Evolutionary conservation across 2,113 vertebrate species (phyloP).

Genomic region (Brienomyrus longianalis): DNA sequence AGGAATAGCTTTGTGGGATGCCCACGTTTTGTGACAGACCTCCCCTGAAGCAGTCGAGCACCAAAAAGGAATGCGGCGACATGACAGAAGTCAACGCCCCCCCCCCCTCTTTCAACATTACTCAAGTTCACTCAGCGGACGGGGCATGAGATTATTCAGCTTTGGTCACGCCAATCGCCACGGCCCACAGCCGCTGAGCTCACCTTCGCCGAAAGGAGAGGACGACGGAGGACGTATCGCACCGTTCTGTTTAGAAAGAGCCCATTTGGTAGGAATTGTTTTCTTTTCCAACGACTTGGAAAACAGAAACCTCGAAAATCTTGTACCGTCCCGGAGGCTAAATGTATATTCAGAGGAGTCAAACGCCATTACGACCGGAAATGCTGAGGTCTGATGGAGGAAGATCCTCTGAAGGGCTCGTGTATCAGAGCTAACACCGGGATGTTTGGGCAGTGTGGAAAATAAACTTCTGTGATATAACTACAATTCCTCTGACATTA

Average conservation of each 20-base stretch:
- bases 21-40: constrained; percentile 14
- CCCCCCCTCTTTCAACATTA: background rate
- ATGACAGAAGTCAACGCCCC: background rate
- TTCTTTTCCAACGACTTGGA: background rate
- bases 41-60: constrained; percentile 10
- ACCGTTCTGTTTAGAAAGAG: background rate
- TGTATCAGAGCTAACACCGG: background rate
- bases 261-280: background rate
- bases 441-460: background rate
- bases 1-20: constrained; percentile 1
- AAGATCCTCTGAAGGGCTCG: background rate
- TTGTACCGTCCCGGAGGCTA: background rate
- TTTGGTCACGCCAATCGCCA: background rate
- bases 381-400: background rate
- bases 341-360: background rate
- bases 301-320: background rate
- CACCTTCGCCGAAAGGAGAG: background rate
- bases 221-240: background rate
- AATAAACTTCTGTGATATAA: background rate
- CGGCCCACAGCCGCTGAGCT: background rate
- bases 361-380: background rate
- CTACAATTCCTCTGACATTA: background rate
- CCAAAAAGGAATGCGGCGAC: background rate
- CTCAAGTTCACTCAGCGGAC: background rate
- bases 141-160: constrained; percentile 13